Conservation (phyloP, 2,888 invertebrate genomes). For the Drosophila meridiana region DNA sequence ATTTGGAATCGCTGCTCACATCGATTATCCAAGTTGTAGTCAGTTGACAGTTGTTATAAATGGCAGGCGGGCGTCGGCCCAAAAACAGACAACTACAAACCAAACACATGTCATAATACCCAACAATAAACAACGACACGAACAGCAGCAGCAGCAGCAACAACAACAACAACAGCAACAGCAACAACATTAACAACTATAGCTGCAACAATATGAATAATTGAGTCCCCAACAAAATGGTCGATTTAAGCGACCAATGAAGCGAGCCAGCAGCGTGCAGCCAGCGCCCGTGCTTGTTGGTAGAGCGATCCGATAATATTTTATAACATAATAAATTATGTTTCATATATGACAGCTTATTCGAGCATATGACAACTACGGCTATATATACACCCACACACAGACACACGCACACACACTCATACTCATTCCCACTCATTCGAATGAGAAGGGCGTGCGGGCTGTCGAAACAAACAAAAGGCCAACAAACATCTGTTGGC, state of each 20-base stretch:
- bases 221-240: slow-evolving; percentile 80
- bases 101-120: slow-evolving; percentile 79
- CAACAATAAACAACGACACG: slow-evolving; percentile 53
- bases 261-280: slow-evolving; percentile 50
- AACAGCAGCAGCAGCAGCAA: slow-evolving; percentile 20
- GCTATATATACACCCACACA: slow-evolving; percentile 19
- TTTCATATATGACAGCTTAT: slow-evolving; percentile 79
- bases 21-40: slow-evolving; percentile 64
- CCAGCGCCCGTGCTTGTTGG: slow-evolving; percentile 23
- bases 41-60: slow-evolving; percentile 78
- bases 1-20: slow-evolving; percentile 54
- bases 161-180: slow-evolving; percentile 36
- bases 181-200: slow-evolving; percentile 35
- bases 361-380: slow-evolving; percentile 77
- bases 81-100: slow-evolving; percentile 66
- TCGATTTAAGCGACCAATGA: slow-evolving; percentile 80
- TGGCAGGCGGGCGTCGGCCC: slow-evolving; percentile 52
- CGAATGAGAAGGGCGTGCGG: slow-evolving; percentile 33
- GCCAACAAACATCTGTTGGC: slow-evolving; percentile 77
- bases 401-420: slow-evolving; percentile 12
- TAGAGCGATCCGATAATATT: slow-evolving; percentile 73
- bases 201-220: slow-evolving; percentile 70
- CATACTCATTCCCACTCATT: slow-evolving; percentile 13
- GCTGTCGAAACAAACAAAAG: slow-evolving; percentile 67
- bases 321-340: slow-evolving; percentile 82